phyloP scores from a whole-genome alignment of 1,140 invertebrate species.

The Mamestra configurata region DNA sequence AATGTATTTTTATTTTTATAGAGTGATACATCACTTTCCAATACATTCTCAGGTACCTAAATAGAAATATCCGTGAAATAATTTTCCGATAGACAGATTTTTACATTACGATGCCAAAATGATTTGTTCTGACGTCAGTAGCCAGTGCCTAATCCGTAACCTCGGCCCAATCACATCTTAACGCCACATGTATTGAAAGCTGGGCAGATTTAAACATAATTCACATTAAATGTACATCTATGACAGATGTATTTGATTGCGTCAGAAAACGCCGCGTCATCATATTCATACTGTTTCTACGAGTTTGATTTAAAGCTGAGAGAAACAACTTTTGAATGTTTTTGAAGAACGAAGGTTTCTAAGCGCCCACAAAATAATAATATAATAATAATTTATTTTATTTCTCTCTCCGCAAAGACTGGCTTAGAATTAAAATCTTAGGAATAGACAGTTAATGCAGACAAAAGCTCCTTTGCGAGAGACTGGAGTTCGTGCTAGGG shows the following conservation, averaged over 20 bases:
- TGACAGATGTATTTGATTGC: conserved; percentile 48
- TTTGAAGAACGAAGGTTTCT: too few relatives aligned
- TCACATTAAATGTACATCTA: conserved; percentile 43
- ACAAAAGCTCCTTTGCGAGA: too few relatives aligned
- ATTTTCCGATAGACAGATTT: conserved; percentile 36
- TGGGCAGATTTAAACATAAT: conserved; percentile 41
- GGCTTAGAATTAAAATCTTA: too few relatives aligned
- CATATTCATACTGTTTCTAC: not conserved
- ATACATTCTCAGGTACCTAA: not conserved
- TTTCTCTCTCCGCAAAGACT: too few relatives aligned
- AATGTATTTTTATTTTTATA: not conserved
- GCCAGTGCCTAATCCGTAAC: conserved; percentile 27
- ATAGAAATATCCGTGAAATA: conserved; percentile 32
- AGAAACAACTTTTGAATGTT: not conserved
- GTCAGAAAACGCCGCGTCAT: conserved; percentile 31
- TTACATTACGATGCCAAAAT: conserved; percentile 40
- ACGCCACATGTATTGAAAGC: conserved; percentile 35
- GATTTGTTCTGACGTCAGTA: conserved; percentile 10
- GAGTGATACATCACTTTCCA: not conserved
- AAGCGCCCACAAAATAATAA: too few relatives aligned
- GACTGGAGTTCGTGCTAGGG: too few relatives aligned
- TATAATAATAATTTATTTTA: too few relatives aligned
- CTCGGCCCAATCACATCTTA: conserved; percentile 43
- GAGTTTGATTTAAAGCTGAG: not conserved
- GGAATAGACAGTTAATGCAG: too few relatives aligned